Evolutionary conservation across 2,113 vertebrate species (phyloP).

Genomic region (Campylomormyrus tamandua): DNA sequence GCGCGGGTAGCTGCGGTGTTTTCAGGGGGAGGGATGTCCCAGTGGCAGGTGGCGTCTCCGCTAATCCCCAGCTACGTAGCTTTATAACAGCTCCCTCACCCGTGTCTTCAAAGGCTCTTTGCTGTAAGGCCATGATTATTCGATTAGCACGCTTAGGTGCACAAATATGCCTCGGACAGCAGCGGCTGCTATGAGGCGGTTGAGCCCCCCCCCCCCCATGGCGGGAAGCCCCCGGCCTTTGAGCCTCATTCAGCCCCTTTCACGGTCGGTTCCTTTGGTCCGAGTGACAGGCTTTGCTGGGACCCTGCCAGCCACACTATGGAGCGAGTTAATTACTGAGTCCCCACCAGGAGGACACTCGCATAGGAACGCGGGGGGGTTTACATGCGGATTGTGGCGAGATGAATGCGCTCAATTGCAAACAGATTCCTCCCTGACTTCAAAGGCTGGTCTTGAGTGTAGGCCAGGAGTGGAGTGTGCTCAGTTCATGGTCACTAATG

Average conservation of each 20-base stretch:
- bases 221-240: neutral
- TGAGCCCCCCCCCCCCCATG: neutral
- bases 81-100: neutral
- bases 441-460: slow-evolving; percentile 16
- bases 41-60: neutral
- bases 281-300: neutral
- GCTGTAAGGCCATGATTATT: slow-evolving; percentile 1
- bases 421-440: slow-evolving; percentile 21
- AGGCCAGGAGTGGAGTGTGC: slow-evolving; percentile 3
- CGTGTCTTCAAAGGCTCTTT: neutral
- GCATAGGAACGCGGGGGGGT: neutral
- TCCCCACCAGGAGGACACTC: neutral
- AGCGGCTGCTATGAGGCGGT: neutral
- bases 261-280: neutral
- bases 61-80: neutral
- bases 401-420: slow-evolving; percentile 23
- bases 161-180: neutral
- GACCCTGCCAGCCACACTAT: neutral
- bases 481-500: slow-evolving; percentile 19
- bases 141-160: slow-evolving; percentile 7
- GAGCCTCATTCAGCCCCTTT: neutral
- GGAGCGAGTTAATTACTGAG: slow-evolving; percentile 18
- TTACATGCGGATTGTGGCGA: neutral
- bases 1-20: neutral
- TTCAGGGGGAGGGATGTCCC: no score